Percentiles rank a stretch among this genome's conserved stretches.
Evolutionary conservation across 2,797 vertebrate genomes (phyloP).

Genomic region (Melanogrammus aeglefinus): DNA sequence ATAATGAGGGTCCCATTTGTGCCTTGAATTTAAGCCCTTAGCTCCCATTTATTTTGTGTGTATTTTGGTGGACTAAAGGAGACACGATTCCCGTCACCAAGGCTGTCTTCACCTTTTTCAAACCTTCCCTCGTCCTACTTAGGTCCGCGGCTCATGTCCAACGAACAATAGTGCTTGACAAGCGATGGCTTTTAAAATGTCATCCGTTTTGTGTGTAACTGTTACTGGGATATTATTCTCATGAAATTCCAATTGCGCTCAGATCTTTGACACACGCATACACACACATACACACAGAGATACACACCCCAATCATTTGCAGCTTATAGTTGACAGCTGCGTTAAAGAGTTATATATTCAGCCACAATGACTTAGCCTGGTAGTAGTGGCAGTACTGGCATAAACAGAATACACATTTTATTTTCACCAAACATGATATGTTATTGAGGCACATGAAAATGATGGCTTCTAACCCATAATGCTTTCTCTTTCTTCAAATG

Average conservation of each 20-base stretch:
- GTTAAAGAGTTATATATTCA: not conserved
- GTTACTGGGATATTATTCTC: not conserved
- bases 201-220: not conserved
- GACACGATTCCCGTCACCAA: not conserved
- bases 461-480: not conserved
- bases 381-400: not conserved
- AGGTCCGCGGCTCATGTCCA: not conserved
- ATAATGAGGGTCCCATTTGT: not conserved
- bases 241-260: not conserved
- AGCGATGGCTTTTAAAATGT: conserved; percentile 1
- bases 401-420: not conserved
- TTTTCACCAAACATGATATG: not conserved
- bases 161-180: not conserved
- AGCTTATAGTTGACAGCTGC: not conserved
- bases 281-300: not conserved
- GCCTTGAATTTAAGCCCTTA: not conserved
- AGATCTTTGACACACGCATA: not conserved
- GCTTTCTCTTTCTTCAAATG: not conserved
- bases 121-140: not conserved
- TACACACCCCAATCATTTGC: not conserved
- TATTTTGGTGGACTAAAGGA: not conserved
- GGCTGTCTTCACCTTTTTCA: not conserved
- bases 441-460: no score
- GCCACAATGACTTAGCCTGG: not conserved
- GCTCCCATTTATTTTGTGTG: not conserved